Evolutionary conservation across 2,888 invertebrate genomes (phyloP).

Genomic region (Pyrrhia umbra): DNA sequence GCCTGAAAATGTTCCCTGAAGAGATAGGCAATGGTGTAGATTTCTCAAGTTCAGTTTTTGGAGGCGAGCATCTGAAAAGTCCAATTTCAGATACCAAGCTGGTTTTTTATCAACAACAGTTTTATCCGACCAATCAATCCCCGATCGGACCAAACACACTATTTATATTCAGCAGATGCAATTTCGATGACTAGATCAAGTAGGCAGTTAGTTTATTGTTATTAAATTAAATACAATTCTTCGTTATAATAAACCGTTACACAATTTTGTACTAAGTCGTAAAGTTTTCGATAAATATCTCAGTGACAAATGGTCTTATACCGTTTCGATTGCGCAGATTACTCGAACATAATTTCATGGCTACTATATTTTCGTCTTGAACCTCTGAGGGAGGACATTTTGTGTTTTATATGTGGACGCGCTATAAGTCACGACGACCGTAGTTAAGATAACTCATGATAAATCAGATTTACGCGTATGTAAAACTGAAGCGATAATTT

Average conservation of each 20-base stretch:
- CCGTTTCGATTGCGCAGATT: conserved; percentile 40
- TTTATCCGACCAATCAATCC: too few relatives aligned
- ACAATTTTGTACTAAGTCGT: background rate
- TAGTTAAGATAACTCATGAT: conserved; percentile 75
- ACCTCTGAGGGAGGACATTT: conserved; percentile 65
- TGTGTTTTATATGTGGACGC: conserved; percentile 65
- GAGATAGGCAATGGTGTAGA: too few relatives aligned
- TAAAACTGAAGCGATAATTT: conserved; percentile 75
- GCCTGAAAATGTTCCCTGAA: too few relatives aligned
- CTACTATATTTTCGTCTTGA: conserved; percentile 62
- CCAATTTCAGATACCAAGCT: too few relatives aligned
- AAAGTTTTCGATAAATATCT: conserved; percentile 40
- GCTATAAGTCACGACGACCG: conserved; percentile 66
- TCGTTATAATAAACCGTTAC: background rate
- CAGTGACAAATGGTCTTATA: conserved; percentile 30
- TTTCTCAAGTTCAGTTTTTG: too few relatives aligned
- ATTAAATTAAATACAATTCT: background rate
- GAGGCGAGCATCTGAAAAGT: too few relatives aligned
- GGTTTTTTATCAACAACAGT: too few relatives aligned
- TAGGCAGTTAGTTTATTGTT: background rate
- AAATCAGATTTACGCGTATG: conserved; percentile 75
- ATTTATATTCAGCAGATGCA: too few relatives aligned
- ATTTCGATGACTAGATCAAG: background rate
- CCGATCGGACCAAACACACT: too few relatives aligned
- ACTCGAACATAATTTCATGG: conserved; percentile 39